Evolutionary conservation across 2,797 vertebrate genomes (phyloP).

Genomic region (Lacerta viridis): DNA sequence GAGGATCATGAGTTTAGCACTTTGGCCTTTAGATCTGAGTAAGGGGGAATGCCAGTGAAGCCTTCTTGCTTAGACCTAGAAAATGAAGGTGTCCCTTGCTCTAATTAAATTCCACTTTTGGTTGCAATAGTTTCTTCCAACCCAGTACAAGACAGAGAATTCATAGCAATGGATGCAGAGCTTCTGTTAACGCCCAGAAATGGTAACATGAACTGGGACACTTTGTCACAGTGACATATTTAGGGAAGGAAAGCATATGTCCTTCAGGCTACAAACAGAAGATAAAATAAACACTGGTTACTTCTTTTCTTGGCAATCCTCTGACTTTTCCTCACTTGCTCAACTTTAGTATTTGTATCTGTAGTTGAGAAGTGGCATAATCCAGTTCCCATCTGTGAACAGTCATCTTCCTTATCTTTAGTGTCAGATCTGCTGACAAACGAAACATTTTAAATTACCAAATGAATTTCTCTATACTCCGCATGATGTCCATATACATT

Average conservation of each 20-base stretch:
- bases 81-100: neutral
- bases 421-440: slow-evolving; percentile 63
- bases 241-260: neutral
- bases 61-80: neutral
- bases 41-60: neutral
- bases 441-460: slow-evolving; percentile 57
- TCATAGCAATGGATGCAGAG: neutral
- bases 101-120: neutral
- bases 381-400: slow-evolving; percentile 15
- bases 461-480: slow-evolving; percentile 35
- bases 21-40: neutral
- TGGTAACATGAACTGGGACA: neutral
- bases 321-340: slow-evolving; percentile 64
- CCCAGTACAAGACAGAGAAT: neutral
- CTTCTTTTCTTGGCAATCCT: slow-evolving; percentile 63
- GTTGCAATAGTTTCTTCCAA: neutral
- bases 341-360: slow-evolving; percentile 19
- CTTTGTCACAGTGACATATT: neutral
- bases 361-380: slow-evolving; percentile 23
- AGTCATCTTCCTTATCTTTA: slow-evolving; percentile 47
- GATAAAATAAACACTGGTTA: slow-evolving; percentile 63
- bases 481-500: neutral
- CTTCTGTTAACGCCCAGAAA: neutral
- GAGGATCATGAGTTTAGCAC: too few species aligned
- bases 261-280: neutral